A percentile compares a stretch with the other conserved stretches of the same genome.
Evolutionary conservation across 2,113 vertebrate species (phyloP).

Genomic region (Tonatia bakeri): DNA sequence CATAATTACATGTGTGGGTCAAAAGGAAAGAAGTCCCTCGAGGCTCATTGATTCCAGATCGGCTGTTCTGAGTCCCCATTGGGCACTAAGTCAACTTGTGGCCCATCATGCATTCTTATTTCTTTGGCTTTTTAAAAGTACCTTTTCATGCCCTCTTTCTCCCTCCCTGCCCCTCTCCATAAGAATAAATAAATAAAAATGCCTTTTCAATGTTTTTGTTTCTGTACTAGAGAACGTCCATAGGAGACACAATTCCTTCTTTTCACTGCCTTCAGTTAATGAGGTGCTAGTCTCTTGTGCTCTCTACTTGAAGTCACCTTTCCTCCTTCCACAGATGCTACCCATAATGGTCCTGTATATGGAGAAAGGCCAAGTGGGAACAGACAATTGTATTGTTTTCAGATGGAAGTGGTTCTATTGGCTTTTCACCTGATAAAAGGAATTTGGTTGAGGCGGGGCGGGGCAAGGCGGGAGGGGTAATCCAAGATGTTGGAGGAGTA

Average conservation of each 20-base stretch:
- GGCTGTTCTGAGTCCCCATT: not conserved
- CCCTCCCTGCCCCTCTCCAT: no score
- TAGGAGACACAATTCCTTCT: not conserved
- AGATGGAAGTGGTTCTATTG: not conserved
- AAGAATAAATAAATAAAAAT: no score
- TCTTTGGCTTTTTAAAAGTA: not conserved
- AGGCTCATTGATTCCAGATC: not conserved
- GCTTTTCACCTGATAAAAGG: not conserved
- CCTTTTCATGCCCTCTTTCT: not conserved
- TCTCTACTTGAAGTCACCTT: not conserved
- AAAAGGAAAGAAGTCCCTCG: not conserved
- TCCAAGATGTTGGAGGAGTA: no score
- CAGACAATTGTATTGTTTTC: not conserved
- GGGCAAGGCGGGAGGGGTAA: accelerated
- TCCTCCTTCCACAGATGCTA: not conserved
- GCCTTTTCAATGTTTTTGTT: not conserved
- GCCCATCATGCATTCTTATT: not conserved
- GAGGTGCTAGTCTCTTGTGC: not conserved
- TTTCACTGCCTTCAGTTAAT: not conserved
- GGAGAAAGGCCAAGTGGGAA: not conserved
- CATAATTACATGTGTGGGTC: not conserved
- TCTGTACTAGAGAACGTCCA: not conserved
- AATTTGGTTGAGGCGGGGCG: no score
- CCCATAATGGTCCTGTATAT: not conserved
- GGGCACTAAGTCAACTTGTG: not conserved